phyloP scores from a whole-genome alignment of 2,888 invertebrate genomes.

The Nemurella pictetii region DNA sequence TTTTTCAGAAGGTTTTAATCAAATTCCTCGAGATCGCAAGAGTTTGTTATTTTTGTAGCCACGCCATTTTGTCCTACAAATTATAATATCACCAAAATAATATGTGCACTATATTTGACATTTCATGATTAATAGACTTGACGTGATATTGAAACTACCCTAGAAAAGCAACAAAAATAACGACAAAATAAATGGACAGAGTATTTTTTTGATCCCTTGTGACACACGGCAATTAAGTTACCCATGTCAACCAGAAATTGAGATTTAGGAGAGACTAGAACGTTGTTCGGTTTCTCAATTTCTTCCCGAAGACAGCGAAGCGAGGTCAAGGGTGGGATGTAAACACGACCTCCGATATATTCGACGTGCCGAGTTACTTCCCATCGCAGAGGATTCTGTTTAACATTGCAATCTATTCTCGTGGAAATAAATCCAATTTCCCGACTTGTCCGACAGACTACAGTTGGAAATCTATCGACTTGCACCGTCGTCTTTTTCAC shows the following conservation, averaged over 20 bases:
- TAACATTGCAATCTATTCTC: constrained; percentile 2
- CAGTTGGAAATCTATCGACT: background rate
- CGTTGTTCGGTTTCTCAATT: background rate
- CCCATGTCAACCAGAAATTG: background rate
- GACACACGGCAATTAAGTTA: background rate
- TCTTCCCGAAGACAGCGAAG: background rate
- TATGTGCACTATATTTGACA: background rate
- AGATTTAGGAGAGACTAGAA: background rate
- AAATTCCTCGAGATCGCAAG: too few species aligned
- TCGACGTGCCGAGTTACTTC: background rate
- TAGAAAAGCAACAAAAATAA: constrained; percentile 51
- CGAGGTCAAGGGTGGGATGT: constrained; percentile 8
- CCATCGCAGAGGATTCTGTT: background rate
- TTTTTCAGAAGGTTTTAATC: too few species aligned
- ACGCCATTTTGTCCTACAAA: background rate
- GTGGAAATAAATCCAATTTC: constrained; percentile 14
- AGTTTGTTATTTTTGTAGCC: too few species aligned
- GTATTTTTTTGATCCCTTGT: constrained; percentile 34
- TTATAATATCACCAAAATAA: background rate
- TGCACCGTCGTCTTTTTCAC: background rate
- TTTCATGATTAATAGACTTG: background rate
- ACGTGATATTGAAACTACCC: constrained; percentile 7
- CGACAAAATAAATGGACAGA: constrained; percentile 50
- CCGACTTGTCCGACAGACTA: background rate
- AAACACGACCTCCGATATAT: background rate